Percentiles rank a stretch among this genome's conserved stretches.
These are phyloP conservation scores for Acleris holmiana DNA, from an alignment of 2,888 invertebrate species.

Conservation along the genomic window DNA sequence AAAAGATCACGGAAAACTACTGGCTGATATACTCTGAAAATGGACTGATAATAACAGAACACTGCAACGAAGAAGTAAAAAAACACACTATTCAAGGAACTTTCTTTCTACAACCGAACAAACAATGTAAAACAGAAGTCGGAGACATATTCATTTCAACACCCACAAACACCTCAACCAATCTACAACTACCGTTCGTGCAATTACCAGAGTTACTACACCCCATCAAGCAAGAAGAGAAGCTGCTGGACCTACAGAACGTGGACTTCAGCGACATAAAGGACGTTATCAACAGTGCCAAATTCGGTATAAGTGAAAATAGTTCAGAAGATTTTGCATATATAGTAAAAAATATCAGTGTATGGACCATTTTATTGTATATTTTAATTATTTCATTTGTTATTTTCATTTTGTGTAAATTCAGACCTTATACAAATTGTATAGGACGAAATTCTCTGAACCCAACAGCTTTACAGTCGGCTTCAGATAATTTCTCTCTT, in stretches of 20 bases:
- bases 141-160: not conserved
- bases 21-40: conserved; percentile 12
- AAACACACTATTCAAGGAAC: conserved; percentile 20
- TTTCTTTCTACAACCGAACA: conserved; percentile 1
- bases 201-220: not conserved
- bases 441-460: conserved; percentile 5
- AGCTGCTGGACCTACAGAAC: not conserved
- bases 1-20: not conserved
- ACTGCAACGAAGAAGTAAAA: conserved; percentile 8
- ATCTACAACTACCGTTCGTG: not conserved
- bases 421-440: too few relatives aligned
- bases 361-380: conserved; percentile 3
- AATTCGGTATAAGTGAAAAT: not conserved
- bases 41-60: conserved; percentile 8
- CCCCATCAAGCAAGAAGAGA: not conserved
- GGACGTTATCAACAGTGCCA: not conserved
- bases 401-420: conserved; percentile 2
- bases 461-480: not conserved
- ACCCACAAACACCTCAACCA: not conserved
- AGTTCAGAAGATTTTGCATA: not conserved
- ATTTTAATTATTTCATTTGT: not conserved
- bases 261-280: not conserved
- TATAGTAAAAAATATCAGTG: not conserved
- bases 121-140: conserved; percentile 5
- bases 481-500: conserved; percentile 16